Conservation (phyloP, 2,113 vertebrate species). For the Upupa epops region DNA sequence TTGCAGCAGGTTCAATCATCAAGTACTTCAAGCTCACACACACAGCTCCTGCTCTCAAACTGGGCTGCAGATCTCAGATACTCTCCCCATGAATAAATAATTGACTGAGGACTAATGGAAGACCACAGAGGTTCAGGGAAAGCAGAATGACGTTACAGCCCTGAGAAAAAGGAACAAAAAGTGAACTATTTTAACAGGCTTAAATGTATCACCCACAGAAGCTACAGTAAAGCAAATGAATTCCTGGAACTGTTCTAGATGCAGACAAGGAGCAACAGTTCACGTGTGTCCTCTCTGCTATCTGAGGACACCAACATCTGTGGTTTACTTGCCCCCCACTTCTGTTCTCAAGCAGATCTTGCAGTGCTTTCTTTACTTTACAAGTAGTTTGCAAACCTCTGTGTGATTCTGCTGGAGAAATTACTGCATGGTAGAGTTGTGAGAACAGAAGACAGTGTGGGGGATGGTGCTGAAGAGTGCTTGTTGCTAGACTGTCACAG, state of each 20-base stretch:
- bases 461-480: background rate
- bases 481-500: background rate
- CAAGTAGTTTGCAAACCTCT: background rate
- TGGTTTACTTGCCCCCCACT: background rate
- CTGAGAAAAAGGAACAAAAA: background rate
- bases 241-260: background rate
- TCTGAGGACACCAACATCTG: background rate
- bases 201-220: background rate
- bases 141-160: background rate
- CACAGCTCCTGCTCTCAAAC: background rate
- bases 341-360: background rate
- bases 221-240: background rate
- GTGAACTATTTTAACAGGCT: background rate
- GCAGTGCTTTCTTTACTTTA: background rate
- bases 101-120: constrained; percentile 38
- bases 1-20: background rate
- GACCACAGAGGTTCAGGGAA: background rate
- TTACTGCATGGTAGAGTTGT: accelerated
- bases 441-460: background rate
- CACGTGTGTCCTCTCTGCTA: background rate
- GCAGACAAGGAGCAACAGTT: background rate
- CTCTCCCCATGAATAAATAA: constrained; percentile 29
- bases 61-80: constrained; percentile 10
- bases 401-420: background rate
- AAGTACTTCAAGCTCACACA: constrained; percentile 1